Percentiles rank a stretch among this genome's conserved stretches.
Evolutionary conservation across 2,797 vertebrate genomes (phyloP).

Genomic region (Chelon labrosus): DNA sequence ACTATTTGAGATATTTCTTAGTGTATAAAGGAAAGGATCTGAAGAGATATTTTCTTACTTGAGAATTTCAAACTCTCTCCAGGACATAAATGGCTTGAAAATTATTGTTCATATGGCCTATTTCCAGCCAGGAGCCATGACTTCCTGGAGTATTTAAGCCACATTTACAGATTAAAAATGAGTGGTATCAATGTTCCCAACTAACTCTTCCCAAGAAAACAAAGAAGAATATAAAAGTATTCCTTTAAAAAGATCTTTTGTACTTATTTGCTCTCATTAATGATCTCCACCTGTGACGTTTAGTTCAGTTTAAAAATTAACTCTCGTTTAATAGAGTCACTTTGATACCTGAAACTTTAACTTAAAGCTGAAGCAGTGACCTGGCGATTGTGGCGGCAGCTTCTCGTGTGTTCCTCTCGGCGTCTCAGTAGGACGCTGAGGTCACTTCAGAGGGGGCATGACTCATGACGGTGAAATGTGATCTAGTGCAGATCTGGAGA

Average conservation of each 20-base stretch:
- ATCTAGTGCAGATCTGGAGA: conserved; percentile 24
- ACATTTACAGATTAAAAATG: not conserved
- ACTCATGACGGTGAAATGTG: conserved; percentile 43
- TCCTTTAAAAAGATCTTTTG: too few species aligned
- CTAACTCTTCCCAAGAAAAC: not conserved
- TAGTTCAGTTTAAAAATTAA: not conserved
- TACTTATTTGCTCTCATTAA: not conserved
- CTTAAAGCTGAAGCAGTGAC: not conserved
- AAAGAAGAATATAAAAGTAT: too few species aligned
- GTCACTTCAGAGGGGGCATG: conserved; percentile 6
- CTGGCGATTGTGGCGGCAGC: conserved; percentile 20
- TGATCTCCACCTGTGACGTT: not conserved
- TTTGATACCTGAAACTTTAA: not conserved
- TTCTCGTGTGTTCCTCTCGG: conserved; percentile 27
- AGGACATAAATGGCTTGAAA: too few species aligned
- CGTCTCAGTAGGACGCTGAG: conserved; percentile 49
- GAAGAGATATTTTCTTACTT: too few species aligned
- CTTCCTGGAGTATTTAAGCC: too few species aligned
- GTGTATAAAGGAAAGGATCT: too few species aligned
- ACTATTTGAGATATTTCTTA: too few species aligned
- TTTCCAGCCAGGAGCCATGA: too few species aligned
- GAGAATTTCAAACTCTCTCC: too few species aligned
- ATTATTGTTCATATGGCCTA: too few species aligned
- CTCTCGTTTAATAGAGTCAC: not conserved
- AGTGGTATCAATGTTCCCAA: too few species aligned